These are phyloP conservation scores for Catharus bicknelli DNA, from an alignment of 2,113 vertebrate species.

Conservation along the genomic window DNA sequence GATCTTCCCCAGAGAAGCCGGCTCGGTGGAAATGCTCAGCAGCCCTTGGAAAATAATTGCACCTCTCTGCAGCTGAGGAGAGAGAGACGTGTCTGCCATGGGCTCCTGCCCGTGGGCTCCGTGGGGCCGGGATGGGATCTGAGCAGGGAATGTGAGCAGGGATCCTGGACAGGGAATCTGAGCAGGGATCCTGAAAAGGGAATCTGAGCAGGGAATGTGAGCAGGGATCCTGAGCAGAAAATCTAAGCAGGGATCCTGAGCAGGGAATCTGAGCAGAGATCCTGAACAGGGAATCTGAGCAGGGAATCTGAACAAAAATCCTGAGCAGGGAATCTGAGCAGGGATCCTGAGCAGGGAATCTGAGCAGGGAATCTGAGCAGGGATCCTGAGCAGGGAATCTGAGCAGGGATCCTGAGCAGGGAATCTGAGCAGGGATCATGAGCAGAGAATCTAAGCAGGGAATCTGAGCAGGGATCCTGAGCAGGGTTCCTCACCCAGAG, in stretches of 20 bases:
- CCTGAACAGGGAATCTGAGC: not conserved
- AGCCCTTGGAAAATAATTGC: not conserved
- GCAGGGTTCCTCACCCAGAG: accelerated
- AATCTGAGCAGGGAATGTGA: accelerated
- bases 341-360: accelerated
- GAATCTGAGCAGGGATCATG: not conserved
- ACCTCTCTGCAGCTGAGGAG: not conserved
- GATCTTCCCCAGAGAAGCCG: not conserved
- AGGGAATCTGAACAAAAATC: too few relatives aligned
- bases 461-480: not conserved
- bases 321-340: accelerated
- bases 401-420: not conserved
- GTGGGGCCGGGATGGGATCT: accelerated
- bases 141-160: not conserved
- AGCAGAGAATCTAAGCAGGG: not conserved
- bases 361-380: accelerated
- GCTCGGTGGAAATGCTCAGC: not conserved
- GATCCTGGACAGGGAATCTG: not conserved
- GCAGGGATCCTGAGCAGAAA: accelerated
- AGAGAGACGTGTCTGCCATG: accelerated
- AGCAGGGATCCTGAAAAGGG: accelerated
- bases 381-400: too few relatives aligned
- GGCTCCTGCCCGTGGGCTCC: not conserved
- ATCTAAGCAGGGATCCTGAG: accelerated
- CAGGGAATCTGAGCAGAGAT: accelerated